Evolutionary conservation across 1,140 invertebrate species (phyloP), one percentile per base, ranked within the genome.

Genomic region (Bombus turneri): DNA sequence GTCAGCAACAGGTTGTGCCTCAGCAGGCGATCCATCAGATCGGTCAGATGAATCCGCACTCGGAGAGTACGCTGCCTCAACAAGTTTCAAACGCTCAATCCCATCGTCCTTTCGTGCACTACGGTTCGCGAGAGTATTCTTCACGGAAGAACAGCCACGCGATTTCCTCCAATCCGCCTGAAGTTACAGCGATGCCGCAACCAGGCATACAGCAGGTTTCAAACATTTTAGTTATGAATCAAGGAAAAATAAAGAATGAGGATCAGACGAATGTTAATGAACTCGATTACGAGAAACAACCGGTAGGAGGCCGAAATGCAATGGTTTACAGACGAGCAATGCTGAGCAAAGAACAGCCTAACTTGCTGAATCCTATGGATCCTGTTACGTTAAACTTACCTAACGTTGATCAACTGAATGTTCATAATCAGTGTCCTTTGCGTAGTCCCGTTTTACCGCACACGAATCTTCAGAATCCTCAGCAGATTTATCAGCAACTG

Each of bases 81-180:
- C 88, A 81, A 25, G 34, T 31, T 10, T 39, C 68, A 3, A 78
- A 81, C 34, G 34, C 25, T 53, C 90, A 91, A 13, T 10, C 41
- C 6, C 91, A 92, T 79, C 89, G 91, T 22, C 88, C 91, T 41
- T 90, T 87, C 77, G 91, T 89, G 4, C 81, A 90, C 34, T 80
- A 79, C 28, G 41, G 71, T 2, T 5, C 47, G 53, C 73, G 75
- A 28, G 59, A 81, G 1, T 41, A 43, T 3, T 81, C 31, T 10
- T 31, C 57, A 5, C 69, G 25, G 41, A 77, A 73, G 31, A 64
- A 28, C 37, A 3, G 25, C 37, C 64, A 59, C 2, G 10, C 39
- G 8, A 13, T 13, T 22, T 15, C 31, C 13, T 69, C 47, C 41
- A 31, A 10, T 25, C 43, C 59, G 9, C 6, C 34, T 9, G 57